Percentiles rank a stretch among this genome's conserved stretches.
These are phyloP conservation scores for Scaptomyza graminum DNA, from an alignment of 1,140 invertebrate species.

Conservation along the genomic window DNA sequence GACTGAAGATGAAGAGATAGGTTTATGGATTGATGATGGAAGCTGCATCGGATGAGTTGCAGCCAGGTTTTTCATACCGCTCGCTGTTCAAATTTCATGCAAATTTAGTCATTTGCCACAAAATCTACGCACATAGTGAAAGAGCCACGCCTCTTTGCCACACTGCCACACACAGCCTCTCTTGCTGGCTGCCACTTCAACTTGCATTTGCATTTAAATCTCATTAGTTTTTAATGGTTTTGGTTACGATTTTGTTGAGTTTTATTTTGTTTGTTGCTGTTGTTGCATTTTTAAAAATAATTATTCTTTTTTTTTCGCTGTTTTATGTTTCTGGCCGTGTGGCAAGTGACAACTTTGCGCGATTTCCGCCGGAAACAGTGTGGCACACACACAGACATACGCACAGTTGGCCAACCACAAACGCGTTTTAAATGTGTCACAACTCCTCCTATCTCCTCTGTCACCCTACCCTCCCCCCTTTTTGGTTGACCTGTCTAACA, in stretches of 20 bases:
- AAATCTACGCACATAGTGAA: slow-evolving; percentile 38
- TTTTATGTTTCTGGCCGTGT: slow-evolving; percentile 49
- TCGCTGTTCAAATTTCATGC: slow-evolving; percentile 62
- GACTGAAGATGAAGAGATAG: too few species aligned
- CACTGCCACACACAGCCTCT: not conserved
- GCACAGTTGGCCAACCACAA: slow-evolving; percentile 43
- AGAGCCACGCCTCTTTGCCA: slow-evolving; percentile 15
- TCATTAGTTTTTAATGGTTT: slow-evolving; percentile 82
- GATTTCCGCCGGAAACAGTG: slow-evolving; percentile 66
- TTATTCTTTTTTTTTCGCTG: slow-evolving; percentile 44
- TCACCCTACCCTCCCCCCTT: not conserved
- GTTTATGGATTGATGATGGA: slow-evolving; percentile 1
- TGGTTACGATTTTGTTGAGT: slow-evolving; percentile 52
- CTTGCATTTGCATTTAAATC: slow-evolving; percentile 79
- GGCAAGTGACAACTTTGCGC: slow-evolving; percentile 56
- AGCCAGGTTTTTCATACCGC: slow-evolving; percentile 14
- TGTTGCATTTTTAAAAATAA: not conserved
- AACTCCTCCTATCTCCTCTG: not conserved
- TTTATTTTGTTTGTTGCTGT: slow-evolving; percentile 14
- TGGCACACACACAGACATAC: slow-evolving; percentile 13
- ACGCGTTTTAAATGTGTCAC: slow-evolving; percentile 52
- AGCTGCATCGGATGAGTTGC: slow-evolving; percentile 21
- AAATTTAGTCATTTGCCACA: slow-evolving; percentile 75
- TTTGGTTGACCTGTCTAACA: slow-evolving; percentile 16
- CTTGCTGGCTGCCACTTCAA: slow-evolving; percentile 36